Percentiles rank a stretch among this genome's conserved stretches.
phyloP scores from a whole-genome alignment of 2,888 invertebrate genomes.

The Saturnia pavonia region DNA sequence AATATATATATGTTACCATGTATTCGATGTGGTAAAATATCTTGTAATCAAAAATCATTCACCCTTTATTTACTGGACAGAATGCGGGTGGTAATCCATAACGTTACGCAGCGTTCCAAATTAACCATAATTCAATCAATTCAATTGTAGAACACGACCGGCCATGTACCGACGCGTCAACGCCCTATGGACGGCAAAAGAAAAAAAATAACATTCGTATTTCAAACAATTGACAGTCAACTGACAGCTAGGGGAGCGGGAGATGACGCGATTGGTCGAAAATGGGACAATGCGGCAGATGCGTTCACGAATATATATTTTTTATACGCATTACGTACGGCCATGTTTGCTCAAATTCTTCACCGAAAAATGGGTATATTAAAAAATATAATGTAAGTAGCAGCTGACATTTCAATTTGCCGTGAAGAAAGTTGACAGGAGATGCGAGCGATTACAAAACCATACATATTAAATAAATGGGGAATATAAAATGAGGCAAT shows the following conservation, averaged over 20 bases:
- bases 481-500: slow-evolving; percentile 47
- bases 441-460: slow-evolving; percentile 56
- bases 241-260: slow-evolving; percentile 79
- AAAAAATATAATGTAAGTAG: slow-evolving; percentile 39
- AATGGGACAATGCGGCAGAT: slow-evolving; percentile 79
- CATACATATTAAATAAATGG: slow-evolving; percentile 47
- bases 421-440: slow-evolving; percentile 61
- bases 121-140: slow-evolving; percentile 78
- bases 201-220: slow-evolving; percentile 70
- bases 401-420: slow-evolving; percentile 72
- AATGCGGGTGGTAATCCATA: slow-evolving; percentile 79
- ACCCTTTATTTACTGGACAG: slow-evolving; percentile 59
- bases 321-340: slow-evolving; percentile 49
- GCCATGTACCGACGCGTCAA: slow-evolving; percentile 72
- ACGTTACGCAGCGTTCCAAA: slow-evolving; percentile 59
- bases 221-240: slow-evolving; percentile 70
- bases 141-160: slow-evolving; percentile 75
- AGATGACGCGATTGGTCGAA: slow-evolving; percentile 67
- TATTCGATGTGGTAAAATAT: neutral
- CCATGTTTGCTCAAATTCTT: slow-evolving; percentile 76
- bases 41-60: slow-evolving; percentile 13
- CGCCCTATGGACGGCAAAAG: slow-evolving; percentile 59
- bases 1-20: neutral
- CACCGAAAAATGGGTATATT: slow-evolving; percentile 58
- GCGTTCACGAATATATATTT: slow-evolving; percentile 51